Percentiles rank a stretch among this genome's conserved stretches.
Evolutionary conservation across 2,797 vertebrate species (phyloP).

Genomic region (Numenius phaeopus): DNA sequence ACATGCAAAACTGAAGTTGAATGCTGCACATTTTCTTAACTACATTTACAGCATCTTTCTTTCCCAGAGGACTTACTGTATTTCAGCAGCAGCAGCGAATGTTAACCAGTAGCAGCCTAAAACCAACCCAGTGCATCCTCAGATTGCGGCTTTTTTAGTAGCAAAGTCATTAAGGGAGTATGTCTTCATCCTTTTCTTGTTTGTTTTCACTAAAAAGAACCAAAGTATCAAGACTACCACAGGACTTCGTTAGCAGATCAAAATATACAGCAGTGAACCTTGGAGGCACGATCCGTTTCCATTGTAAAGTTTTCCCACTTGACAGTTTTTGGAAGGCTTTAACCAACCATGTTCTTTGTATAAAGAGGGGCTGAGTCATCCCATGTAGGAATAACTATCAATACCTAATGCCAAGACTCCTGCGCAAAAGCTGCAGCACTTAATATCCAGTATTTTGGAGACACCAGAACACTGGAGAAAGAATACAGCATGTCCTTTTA

Average conservation of each 20-base stretch:
- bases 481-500: constrained; percentile 1
- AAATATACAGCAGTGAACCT: background rate
- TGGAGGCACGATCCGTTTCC: background rate
- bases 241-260: background rate
- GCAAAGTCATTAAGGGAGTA: background rate
- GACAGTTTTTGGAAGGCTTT: constrained; percentile 41
- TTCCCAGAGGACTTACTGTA: background rate
- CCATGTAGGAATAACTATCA: background rate
- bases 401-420: background rate
- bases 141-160: background rate
- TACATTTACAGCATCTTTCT: background rate
- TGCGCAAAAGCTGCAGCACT: constrained; percentile 9
- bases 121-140: background rate
- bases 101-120: background rate
- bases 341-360: background rate
- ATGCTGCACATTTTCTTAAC: background rate
- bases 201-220: background rate
- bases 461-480: background rate
- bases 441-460: background rate
- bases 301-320: background rate
- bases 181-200: background rate
- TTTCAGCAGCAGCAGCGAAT: background rate
- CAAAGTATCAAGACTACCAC: background rate
- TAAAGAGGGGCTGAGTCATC: constrained; percentile 8
- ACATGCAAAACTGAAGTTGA: background rate